Base-by-base conservation (phyloP, 2,888 invertebrate genomes). In the Plagodis pulveraria region DNA sequence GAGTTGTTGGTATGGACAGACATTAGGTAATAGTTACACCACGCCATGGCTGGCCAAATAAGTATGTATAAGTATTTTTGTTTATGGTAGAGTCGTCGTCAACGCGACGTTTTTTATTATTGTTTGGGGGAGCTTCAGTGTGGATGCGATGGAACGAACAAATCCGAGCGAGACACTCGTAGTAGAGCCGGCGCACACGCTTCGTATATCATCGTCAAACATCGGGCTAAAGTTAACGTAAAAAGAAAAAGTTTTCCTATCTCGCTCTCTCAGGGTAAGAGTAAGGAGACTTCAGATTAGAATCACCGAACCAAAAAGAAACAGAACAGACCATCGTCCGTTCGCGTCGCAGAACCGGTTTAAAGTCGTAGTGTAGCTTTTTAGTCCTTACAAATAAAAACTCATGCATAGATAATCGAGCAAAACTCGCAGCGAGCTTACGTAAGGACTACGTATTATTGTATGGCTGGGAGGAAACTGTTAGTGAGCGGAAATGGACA, bases 221-320 rank as follows among this genome's bases (percentile, higher is more conserved):
- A 67, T 86, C 89, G 88, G 71, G 62, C 45, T 62, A 59, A 62
- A 60, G 12, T 42, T 71, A 70, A 62, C 54, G 70, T 69, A 74
- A 72, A 72, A 73, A 67, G 76, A 74, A 77, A 75, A 74, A 71
- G 66, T 58, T 69, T 65, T 63, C 62, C 76, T 71, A 22, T 86
- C 86, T 79, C 80, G 33, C 80, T 86, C 82, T 10, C 69, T 77
- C 86, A 74, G 62, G 64, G 62, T 53, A 10, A 65, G 63, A 73
- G 71, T 70, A 69, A 68, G 76, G 79, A 80, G 76, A 79, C 79
- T 75, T 74, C 75, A 79, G 81, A 84, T 85, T 83, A 83, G 89
- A 22, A 90, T 88, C 87, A 87, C 77, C 88, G 89, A 91, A 91
- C 87, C 81, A 83, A 85, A 90, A 87, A 86, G 87, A 84, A 87